Evolutionary conservation across 2,113 vertebrate genomes (phyloP).

Genomic region (Melanotaenia duboulayi): DNA sequence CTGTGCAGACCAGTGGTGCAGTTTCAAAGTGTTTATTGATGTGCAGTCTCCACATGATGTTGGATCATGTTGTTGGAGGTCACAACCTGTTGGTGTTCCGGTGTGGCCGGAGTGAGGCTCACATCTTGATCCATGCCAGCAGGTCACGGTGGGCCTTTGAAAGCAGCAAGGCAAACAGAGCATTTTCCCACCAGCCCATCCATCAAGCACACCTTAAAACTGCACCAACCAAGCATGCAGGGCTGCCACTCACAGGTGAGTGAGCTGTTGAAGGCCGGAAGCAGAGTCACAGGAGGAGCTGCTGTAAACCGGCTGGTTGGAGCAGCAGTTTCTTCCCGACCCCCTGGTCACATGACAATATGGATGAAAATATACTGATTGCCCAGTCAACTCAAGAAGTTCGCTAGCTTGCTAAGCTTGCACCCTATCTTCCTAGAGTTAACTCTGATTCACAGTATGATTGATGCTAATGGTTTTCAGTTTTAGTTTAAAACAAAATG

Average conservation of each 20-base stretch:
- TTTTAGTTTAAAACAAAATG: too few relatives aligned
- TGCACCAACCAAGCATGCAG: slow-evolving; percentile 81
- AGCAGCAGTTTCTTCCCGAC: not conserved
- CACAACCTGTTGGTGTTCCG: slow-evolving; percentile 83
- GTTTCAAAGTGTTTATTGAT: slow-evolving; percentile 71
- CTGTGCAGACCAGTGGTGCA: slow-evolving; percentile 35
- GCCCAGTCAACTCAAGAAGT: too few relatives aligned
- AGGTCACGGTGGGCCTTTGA: slow-evolving; percentile 83
- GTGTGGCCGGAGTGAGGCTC: slow-evolving; percentile 78
- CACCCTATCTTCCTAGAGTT: too few relatives aligned
- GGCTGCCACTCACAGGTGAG: slow-evolving; percentile 76
- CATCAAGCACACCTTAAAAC: slow-evolving; percentile 79
- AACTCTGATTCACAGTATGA: too few relatives aligned
- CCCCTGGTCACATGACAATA: too few relatives aligned
- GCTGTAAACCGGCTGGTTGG: slow-evolving; percentile 33
- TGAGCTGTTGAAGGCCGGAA: slow-evolving; percentile 68
- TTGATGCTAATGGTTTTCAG: too few relatives aligned
- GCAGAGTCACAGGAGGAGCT: slow-evolving; percentile 14
- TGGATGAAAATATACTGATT: too few relatives aligned
- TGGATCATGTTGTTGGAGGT: slow-evolving; percentile 81
- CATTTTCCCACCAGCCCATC: slow-evolving; percentile 83
- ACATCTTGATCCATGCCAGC: slow-evolving; percentile 84
- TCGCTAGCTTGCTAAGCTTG: too few relatives aligned
- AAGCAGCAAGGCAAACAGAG: slow-evolving; percentile 87
- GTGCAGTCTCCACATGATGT: slow-evolving; percentile 57